Base-by-base conservation (phyloP, 2,888 invertebrate genomes). In the Hyles lineata region DNA sequence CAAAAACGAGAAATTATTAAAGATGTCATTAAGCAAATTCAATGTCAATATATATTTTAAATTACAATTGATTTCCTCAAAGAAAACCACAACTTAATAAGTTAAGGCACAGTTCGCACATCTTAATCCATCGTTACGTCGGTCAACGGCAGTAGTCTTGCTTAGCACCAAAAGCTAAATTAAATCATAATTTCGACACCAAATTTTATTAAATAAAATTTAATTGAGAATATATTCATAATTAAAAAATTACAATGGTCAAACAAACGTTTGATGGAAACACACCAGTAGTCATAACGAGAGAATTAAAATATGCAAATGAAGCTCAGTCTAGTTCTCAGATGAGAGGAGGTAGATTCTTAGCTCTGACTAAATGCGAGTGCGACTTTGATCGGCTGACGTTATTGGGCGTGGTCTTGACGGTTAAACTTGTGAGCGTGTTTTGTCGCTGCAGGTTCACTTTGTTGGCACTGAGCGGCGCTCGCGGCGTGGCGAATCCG, bases 351-450 rank as follows among this genome's bases (percentile, higher is more conserved):
- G 93, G 93, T 70, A 93, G 78, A 73, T 93, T 91, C 80, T 91
- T 92, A 1, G 79, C 89, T 79, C 92, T 82, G 17, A 86, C 84
- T 74, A 94, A 80, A 79, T 92, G 86, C 25, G 92, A 82, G 71
- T 93, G 93, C 0, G 93, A 92, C 70, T 93, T 92, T n/a, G 94
- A 92, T 76, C 93, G 80, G 77, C 85, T 88, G 59, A 92, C 84
- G 70, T 87, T 89, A 71, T 81, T 88, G 0, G 92, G 90, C 11
- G 92, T 91, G 3, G 86, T 90, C 77, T 89, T 92, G 3, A 86
- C 76, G 0, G 86, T 74, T 32, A 92, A 70, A 72, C 77, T 82
- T 4, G 85, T 76, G 7, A 77, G 81, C 3, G 92, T 90, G 75
- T 92, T 89, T 69, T 90, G 90, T 71, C 91, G 83, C 25, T 88